Percentiles rank a stretch among this genome's conserved stretches.
These are phyloP conservation scores for Porites lobata DNA, from an alignment of 92 coral and sea anemone species.

Conservation along the genomic window DNA sequence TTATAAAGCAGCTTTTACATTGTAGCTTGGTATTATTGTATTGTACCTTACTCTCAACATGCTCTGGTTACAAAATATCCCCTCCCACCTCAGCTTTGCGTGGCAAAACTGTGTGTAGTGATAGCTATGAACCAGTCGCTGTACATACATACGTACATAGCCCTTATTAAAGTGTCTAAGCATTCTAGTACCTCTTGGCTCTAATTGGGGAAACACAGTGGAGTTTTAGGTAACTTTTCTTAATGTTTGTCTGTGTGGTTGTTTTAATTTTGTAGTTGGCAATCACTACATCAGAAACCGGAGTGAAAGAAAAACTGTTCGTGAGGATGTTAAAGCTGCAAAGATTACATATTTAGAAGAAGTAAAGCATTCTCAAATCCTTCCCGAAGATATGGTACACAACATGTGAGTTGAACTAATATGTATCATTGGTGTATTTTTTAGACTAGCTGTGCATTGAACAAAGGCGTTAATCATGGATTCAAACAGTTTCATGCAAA, in stretches of 20 bases:
- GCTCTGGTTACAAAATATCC: too few species aligned
- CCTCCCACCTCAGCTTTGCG: too few species aligned
- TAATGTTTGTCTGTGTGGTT: neutral
- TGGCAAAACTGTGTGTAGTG: too few species aligned
- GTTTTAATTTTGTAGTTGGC: constrained; percentile 65
- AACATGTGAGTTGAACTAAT: constrained; percentile 62
- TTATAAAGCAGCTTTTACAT: too few species aligned
- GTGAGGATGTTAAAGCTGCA: constrained; percentile 88
- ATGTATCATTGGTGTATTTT: neutral
- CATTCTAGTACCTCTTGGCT: too few species aligned
- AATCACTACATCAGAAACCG: constrained; percentile 85
- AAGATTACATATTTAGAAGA: constrained; percentile 95
- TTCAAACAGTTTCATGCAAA: neutral
- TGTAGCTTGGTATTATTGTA: too few species aligned
- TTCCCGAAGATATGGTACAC: constrained; percentile 77
- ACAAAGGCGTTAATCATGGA: neutral
- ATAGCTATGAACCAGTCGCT: too few species aligned
- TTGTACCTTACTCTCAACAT: too few species aligned
- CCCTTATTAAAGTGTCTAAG: too few species aligned
- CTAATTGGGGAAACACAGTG: too few species aligned
- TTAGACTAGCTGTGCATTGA: neutral
- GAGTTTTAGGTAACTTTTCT: neutral
- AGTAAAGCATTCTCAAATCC: constrained; percentile 88
- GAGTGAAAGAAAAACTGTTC: constrained; percentile 84
- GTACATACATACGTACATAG: too few species aligned